A percentile compares a stretch with the other conserved stretches of the same genome.
These are phyloP conservation scores for Parauchenoglanis punctatus DNA, from an alignment of 2,797 vertebrate genomes.

Conservation along the genomic window DNA sequence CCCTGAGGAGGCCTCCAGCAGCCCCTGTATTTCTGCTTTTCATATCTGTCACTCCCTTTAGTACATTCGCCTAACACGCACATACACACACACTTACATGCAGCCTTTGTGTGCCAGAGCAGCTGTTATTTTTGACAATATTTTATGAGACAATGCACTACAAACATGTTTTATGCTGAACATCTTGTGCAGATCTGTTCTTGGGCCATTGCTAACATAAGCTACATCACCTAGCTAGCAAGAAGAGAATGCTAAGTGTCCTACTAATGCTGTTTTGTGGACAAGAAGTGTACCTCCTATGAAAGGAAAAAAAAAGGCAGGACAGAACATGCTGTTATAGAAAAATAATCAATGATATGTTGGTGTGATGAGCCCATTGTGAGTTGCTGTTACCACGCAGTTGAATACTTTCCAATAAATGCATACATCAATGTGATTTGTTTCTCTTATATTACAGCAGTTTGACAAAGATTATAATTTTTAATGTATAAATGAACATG, in stretches of 20 bases:
- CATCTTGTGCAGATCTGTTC: background rate
- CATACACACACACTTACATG: slow-evolving; percentile 15
- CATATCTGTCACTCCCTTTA: slow-evolving; percentile 85
- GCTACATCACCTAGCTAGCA: background rate
- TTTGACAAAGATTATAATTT: background rate
- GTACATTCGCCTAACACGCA: slow-evolving; percentile 70
- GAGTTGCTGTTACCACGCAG: background rate
- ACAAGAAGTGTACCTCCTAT: background rate
- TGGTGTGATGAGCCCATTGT: background rate
- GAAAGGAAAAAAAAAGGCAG: background rate
- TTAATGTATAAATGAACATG: background rate
- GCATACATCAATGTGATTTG: background rate
- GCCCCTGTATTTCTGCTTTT: slow-evolving; percentile 81
- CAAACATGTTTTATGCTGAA: slow-evolving; percentile 18
- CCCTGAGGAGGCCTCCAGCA: slow-evolving; percentile 81
- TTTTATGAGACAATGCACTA: slow-evolving; percentile 8
- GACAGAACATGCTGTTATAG: background rate
- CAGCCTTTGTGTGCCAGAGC: slow-evolving; percentile 42
- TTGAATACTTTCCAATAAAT: background rate
- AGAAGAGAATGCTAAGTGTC: background rate
- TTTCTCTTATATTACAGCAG: background rate
- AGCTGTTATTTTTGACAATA: slow-evolving; percentile 44
- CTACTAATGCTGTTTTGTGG: background rate
- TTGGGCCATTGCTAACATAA: background rate
- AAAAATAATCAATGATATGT: background rate